Base-by-base conservation (phyloP, 2,113 vertebrate genomes). In the Galeopterus variegatus region DNA sequence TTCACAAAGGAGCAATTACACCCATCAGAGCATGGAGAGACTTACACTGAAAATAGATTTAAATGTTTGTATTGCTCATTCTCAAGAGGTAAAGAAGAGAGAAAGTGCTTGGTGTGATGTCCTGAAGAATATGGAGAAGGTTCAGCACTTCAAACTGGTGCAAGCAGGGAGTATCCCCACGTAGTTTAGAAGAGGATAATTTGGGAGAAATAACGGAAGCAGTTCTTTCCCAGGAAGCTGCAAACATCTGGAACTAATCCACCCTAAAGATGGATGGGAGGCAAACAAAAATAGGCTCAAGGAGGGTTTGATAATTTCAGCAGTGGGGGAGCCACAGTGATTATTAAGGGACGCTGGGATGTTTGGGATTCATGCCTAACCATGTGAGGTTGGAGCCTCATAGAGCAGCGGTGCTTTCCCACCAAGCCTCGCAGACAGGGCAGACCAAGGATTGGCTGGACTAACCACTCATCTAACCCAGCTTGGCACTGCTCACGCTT, bases 221-320 rank as follows among this genome's bases (percentile, higher is more conserved):
- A 36, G 33, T 17, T 28, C 50, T 93, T 79, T 88, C 33, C 36
- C 80, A 84, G 56, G 88, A 89, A 93, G 60, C 77, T 89, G 60
- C 62, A 48, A 84, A 92, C 95, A 97, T 94, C 79, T 97, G 97
- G 88, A 88, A 90, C 45, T 69, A 72, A 90, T 95, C 85, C 45
- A 36, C 88, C 48, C 84, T 79, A 50, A 88, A 80, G 85, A 94
- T 3, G 23, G 81, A 19, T 70, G 90, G 50, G 67, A 94, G 36
- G 84, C 75, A 84, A 84, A 93, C 5, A 89, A 33, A 92, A 96
- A 92, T 62, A 56, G 33, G 72, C 31, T 79, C n/a, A 21, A 83
- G 88, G 64, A 92, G 84, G 88, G 80, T 70, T 70, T 80, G 94
- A 86, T 82, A 24, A 92, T 86, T 95, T 93, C 56, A 41, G 76